Conservation (phyloP, 1,140 invertebrate genomes). For the Sitodiplosis mosellana region DNA sequence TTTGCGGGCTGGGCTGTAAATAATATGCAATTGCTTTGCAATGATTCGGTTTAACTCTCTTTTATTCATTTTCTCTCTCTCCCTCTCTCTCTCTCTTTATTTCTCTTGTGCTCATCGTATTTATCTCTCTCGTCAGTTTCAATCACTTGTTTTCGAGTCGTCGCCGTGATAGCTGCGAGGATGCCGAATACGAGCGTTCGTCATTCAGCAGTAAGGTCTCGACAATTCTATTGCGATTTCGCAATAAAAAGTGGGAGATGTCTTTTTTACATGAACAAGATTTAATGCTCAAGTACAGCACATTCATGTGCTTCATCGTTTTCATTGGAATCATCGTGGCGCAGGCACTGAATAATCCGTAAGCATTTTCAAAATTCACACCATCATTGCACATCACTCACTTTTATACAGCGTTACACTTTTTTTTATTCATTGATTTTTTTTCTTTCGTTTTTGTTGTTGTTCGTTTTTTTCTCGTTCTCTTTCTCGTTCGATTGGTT, state of each 20-base stretch:
- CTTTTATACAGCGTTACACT: background rate
- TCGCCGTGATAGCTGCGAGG: background rate
- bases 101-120: too few relatives aligned
- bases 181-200: background rate
- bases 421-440: background rate
- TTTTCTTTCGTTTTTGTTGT: background rate
- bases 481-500: background rate
- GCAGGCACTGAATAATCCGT: constrained; percentile 11
- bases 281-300: constrained; percentile 24
- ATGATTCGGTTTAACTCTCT: too few relatives aligned
- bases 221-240: constrained; percentile 18
- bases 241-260: constrained; percentile 19
- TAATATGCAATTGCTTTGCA: too few relatives aligned
- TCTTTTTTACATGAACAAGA: constrained; percentile 19
- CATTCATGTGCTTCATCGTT: constrained; percentile 8
- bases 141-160: background rate
- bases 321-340: constrained; percentile 17
- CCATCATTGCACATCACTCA: too few relatives aligned
- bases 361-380: constrained; percentile 1
- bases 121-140: background rate
- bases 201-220: constrained; percentile 20
- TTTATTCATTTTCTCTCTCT: background rate
- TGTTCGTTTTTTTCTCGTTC: background rate
- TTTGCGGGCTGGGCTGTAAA: background rate
- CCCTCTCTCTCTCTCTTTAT: background rate